A percentile compares a stretch with the other conserved stretches of the same genome.
These are phyloP conservation scores for Arctia plantaginis DNA, from an alignment of 2,888 invertebrate species.

Conservation along the genomic window DNA sequence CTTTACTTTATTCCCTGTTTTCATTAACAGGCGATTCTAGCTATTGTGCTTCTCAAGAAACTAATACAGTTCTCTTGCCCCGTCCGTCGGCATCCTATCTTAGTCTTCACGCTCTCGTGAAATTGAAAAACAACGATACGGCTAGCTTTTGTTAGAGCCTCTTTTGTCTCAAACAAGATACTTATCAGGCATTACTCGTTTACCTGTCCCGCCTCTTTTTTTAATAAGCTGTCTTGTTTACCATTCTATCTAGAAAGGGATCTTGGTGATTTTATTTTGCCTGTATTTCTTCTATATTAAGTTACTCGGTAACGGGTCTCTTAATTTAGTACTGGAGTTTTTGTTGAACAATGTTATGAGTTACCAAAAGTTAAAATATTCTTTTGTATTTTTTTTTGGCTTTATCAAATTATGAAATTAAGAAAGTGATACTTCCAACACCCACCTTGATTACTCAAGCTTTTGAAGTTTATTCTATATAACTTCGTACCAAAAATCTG, in stretches of 20 bases:
- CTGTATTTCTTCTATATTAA: constrained; percentile 50
- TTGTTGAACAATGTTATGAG: constrained; percentile 26
- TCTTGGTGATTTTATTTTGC: constrained; percentile 48
- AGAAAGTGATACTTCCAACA: not conserved
- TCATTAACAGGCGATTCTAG: constrained; percentile 25
- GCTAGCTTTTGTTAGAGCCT: constrained; percentile 71
- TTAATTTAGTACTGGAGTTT: constrained; percentile 35
- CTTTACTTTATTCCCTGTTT: constrained; percentile 28
- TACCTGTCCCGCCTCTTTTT: constrained; percentile 75
- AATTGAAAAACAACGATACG: constrained; percentile 78
- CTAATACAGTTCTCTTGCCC: constrained; percentile 24
- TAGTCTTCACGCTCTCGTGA: constrained; percentile 55
- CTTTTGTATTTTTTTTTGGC: constrained; percentile 5
- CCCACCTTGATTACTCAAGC: not conserved
- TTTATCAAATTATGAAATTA: not conserved
- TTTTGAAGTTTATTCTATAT: not conserved
- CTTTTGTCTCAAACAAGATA: constrained; percentile 82
- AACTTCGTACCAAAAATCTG: not conserved
- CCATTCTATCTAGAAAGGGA: constrained; percentile 47
- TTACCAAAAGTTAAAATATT: constrained; percentile 19
- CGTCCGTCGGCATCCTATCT: constrained; percentile 36
- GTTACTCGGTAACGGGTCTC: constrained; percentile 49
- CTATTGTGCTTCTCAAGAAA: constrained; percentile 32
- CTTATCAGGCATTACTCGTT: constrained; percentile 80
- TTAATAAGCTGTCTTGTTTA: constrained; percentile 66